Conservation (phyloP, 2,797 vertebrate genomes). For the Clarias laeviceps region DNA sequence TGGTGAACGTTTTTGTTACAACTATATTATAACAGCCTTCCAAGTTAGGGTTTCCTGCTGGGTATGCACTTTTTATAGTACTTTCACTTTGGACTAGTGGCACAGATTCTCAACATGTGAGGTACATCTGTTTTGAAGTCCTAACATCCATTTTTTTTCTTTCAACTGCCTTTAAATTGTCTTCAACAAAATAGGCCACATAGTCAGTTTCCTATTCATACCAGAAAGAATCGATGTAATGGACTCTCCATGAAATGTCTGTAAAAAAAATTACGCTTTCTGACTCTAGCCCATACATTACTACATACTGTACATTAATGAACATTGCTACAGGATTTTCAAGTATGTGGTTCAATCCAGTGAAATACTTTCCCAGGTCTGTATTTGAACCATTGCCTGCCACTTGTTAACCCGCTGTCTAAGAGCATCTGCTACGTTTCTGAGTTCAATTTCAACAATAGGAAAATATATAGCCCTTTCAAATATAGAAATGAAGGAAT, state of each 20-base stretch:
- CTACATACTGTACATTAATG: not conserved
- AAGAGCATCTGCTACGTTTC: not conserved
- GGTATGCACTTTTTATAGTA: not conserved
- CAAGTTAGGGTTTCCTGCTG: too few relatives aligned
- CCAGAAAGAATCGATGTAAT: not conserved
- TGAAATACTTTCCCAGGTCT: not conserved
- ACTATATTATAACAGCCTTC: too few relatives aligned
- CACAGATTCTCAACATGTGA: not conserved
- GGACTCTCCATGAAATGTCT: not conserved
- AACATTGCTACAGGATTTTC: not conserved
- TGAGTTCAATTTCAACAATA: not conserved
- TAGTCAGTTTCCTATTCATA: not conserved
- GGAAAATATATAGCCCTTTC: not conserved
- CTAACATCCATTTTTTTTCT: not conserved
- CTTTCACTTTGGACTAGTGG: not conserved
- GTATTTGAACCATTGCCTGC: too few relatives aligned
- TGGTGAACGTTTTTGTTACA: too few relatives aligned
- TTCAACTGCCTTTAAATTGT: not conserved
- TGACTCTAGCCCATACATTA: too few relatives aligned
- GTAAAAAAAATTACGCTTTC: not conserved
- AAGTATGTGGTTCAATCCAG: not conserved
- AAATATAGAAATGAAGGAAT: not conserved
- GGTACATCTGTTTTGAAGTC: not conserved
- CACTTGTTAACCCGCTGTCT: not conserved
- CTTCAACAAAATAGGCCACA: not conserved